These are phyloP conservation scores for Stegodyphus dumicola DNA, from an alignment of 1,140 invertebrate species.

Conservation along the genomic window DNA sequence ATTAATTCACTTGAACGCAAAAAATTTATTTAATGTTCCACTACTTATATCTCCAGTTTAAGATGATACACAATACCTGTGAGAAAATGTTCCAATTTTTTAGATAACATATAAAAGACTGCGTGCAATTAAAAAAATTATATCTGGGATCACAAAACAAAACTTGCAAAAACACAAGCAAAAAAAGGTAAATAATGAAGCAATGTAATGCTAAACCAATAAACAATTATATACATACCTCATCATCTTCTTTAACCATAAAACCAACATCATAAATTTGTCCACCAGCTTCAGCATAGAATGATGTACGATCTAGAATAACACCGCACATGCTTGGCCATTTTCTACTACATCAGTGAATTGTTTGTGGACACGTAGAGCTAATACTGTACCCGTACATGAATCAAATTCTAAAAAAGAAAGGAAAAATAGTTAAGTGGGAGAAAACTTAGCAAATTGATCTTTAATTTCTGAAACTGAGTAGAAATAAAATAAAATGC, in stretches of 20 bases:
- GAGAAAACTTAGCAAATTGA: too few species aligned
- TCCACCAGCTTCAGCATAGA: constrained; percentile 97
- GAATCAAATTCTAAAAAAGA: constrained; percentile 69
- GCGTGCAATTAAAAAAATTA: too few species aligned
- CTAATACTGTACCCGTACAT: constrained; percentile 71
- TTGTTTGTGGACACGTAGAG: constrained; percentile 79
- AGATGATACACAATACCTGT: too few species aligned
- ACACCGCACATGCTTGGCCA: constrained; percentile 90
- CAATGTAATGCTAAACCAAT: too few species aligned
- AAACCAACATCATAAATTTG: constrained; percentile 98
- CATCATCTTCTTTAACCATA: constrained; percentile 86
- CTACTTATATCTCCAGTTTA: too few species aligned
- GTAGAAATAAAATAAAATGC: too few species aligned
- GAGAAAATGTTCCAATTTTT: too few species aligned
- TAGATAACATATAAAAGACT: too few species aligned
- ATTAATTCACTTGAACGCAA: too few species aligned
- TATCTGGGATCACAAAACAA: too few species aligned
- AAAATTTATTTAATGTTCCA: too few species aligned
- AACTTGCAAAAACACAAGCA: not conserved
- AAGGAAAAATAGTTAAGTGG: not conserved
- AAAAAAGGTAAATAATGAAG: not conserved
- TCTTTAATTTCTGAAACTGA: too few species aligned
- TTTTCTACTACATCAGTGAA: constrained; percentile 87
- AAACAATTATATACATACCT: constrained; percentile 69
- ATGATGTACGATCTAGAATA: constrained; percentile 89